Evolutionary conservation across 2,797 vertebrate species (phyloP).

Genomic region (Chelon auratus): DNA sequence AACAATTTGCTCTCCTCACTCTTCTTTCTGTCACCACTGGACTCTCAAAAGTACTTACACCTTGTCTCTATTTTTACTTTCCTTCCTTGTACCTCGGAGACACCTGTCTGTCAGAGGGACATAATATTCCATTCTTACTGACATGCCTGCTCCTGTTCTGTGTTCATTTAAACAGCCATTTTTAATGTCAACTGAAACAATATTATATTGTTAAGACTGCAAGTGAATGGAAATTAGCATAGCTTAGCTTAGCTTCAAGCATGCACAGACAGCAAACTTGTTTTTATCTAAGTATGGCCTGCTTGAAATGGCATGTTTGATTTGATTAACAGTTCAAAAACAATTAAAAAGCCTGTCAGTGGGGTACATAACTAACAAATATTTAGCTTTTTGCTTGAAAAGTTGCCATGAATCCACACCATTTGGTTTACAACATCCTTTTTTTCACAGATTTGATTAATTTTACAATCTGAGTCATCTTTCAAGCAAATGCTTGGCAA

Average conservation of each 20-base stretch:
- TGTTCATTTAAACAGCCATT: background rate
- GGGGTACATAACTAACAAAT: no score
- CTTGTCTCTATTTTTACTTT: slow-evolving; percentile 18
- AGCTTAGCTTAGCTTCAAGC: background rate
- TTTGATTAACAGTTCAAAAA: no score
- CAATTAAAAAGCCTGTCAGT: no score
- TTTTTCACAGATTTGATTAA: no score
- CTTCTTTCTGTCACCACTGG: slow-evolving; percentile 25
- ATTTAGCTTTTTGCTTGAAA: no score
- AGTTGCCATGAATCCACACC: no score
- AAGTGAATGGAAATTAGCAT: background rate
- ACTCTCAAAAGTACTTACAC: slow-evolving; percentile 10
- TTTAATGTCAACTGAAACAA: background rate
- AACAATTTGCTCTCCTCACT: slow-evolving; percentile 41
- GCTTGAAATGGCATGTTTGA: no score
- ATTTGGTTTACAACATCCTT: no score
- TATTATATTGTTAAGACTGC: background rate
- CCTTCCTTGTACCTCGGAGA: slow-evolving; percentile 17
- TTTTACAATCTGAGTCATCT: no score
- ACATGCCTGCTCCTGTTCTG: background rate
- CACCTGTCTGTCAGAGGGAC: slow-evolving; percentile 16
- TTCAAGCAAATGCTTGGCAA: no score
- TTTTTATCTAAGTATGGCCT: no score
- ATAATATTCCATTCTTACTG: slow-evolving; percentile 1
- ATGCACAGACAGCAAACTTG: no score